Conservation (phyloP, 1,140 invertebrate genomes). For the Leptinotarsa lineolata region DNA sequence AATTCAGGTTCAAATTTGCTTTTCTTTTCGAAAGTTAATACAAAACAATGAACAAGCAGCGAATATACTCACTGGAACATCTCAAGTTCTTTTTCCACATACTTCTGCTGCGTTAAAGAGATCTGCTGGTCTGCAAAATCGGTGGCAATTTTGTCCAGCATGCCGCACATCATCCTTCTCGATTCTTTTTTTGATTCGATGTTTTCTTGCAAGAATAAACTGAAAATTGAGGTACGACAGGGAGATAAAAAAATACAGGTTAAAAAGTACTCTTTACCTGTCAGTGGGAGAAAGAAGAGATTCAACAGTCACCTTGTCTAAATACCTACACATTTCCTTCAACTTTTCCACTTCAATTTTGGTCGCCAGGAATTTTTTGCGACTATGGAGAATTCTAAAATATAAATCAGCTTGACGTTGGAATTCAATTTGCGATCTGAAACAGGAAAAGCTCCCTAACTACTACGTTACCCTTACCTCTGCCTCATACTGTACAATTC, state of each 20-base stretch:
- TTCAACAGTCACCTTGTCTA: constrained; percentile 21
- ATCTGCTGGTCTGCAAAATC: constrained; percentile 34
- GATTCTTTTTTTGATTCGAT: constrained; percentile 17
- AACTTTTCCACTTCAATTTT: constrained; percentile 34
- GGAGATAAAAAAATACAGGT: background rate
- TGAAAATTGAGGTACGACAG: background rate
- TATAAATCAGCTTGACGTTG: background rate
- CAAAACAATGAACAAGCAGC: background rate
- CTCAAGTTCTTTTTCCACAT: constrained; percentile 27
- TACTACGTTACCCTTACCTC: background rate
- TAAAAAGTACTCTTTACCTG: background rate
- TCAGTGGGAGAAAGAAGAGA: background rate
- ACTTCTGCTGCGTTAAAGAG: constrained; percentile 24
- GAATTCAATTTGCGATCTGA: background rate
- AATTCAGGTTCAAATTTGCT: background rate
- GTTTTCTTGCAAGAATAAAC: constrained; percentile 5
- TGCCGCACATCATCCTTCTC: constrained; percentile 19
- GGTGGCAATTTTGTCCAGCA: constrained; percentile 22
- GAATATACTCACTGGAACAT: constrained; percentile 23
- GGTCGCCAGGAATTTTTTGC: constrained; percentile 32
- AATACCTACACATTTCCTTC: constrained; percentile 32
- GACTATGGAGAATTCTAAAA: constrained; percentile 38
- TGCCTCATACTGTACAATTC: constrained; percentile 16
- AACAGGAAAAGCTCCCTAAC: background rate
- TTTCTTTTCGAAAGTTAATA: background rate